Conservation (phyloP, 2,797 vertebrate species). For the Sternotherus odoratus region DNA sequence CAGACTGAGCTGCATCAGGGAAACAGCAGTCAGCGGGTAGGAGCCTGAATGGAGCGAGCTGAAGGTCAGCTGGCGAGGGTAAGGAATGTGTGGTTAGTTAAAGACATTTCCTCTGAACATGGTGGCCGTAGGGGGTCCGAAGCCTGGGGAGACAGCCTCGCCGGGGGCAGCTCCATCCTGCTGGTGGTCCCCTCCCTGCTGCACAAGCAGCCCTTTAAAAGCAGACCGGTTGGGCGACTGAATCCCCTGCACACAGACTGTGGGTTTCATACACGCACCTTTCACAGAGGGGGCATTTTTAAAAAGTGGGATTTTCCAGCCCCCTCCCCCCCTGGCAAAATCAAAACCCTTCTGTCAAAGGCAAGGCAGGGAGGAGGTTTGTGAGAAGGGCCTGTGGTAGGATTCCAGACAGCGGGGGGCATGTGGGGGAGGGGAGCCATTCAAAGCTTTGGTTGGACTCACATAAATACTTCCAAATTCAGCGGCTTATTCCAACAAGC, state of each 20-base stretch:
- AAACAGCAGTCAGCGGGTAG: not conserved
- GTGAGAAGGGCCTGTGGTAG: rapidly evolving
- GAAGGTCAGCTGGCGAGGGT: not conserved
- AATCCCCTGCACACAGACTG: not conserved
- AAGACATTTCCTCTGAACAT: conserved; percentile 21
- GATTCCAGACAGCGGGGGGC: not conserved
- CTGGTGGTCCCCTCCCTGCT: conserved; percentile 2
- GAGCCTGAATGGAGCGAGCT: not conserved
- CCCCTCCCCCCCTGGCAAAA: not conserved
- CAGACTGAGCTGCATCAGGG: not conserved
- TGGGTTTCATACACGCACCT: not conserved
- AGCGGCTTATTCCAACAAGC: not conserved
- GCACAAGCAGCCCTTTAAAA: conserved; percentile 28
- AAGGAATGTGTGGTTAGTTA: conserved; percentile 38
- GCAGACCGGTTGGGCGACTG: not conserved
- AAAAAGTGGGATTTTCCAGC: not conserved
- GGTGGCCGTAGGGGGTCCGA: conserved; percentile 6
- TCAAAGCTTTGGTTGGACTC: not conserved
- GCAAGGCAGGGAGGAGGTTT: not conserved
- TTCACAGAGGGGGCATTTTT: not conserved
- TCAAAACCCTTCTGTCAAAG: not conserved
- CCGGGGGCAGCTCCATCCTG: not conserved
- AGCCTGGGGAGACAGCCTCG: not conserved
- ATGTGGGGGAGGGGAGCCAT: not conserved
- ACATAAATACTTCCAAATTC: not conserved